phyloP scores from a whole-genome alignment of 2,888 invertebrate species.

The Rhagonycha lutea region DNA sequence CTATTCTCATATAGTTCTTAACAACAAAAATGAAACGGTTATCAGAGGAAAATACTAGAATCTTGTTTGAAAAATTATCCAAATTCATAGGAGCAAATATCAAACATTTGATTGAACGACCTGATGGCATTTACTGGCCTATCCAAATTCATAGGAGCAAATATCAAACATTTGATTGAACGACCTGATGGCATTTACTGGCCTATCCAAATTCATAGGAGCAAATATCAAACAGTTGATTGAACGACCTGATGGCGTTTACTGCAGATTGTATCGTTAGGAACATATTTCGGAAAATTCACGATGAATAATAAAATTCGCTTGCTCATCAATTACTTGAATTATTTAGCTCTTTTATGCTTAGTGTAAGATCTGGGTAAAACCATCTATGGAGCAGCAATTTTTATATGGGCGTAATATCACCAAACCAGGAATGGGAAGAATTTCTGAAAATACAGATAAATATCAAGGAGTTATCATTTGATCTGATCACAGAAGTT shows the following conservation, averaged over 20 bases:
- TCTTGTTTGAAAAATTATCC: slow-evolving; percentile 87
- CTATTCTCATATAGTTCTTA: not conserved
- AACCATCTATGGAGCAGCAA: too few species aligned
- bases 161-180: too few species aligned
- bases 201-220: too few species aligned
- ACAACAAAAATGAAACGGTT: slow-evolving; percentile 88
- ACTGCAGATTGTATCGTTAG: slow-evolving; percentile 81
- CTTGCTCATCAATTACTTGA: slow-evolving; percentile 92
- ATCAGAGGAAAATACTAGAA: slow-evolving; percentile 84
- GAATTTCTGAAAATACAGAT: slow-evolving; percentile 94
- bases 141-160: too few species aligned
- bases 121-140: too few species aligned
- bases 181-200: too few species aligned
- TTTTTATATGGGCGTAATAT: slow-evolving; percentile 97
- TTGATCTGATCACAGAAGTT: too few species aligned
- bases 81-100: slow-evolving; percentile 97
- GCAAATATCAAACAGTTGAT: too few species aligned
- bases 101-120: slow-evolving; percentile 89
- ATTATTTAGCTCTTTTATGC: slow-evolving; percentile 96
- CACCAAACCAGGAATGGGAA: slow-evolving; percentile 90
- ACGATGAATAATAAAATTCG: slow-evolving; percentile 90
- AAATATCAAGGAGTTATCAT: slow-evolving; percentile 94
- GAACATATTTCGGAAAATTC: slow-evolving; percentile 98
- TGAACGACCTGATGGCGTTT: too few species aligned
- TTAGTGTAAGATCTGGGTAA: too few species aligned